A percentile compares a stretch with the other conserved stretches of the same genome.
These are phyloP conservation scores for Shargacucullia verbasci DNA, from an alignment of 2,888 invertebrate species.

Conservation along the genomic window DNA sequence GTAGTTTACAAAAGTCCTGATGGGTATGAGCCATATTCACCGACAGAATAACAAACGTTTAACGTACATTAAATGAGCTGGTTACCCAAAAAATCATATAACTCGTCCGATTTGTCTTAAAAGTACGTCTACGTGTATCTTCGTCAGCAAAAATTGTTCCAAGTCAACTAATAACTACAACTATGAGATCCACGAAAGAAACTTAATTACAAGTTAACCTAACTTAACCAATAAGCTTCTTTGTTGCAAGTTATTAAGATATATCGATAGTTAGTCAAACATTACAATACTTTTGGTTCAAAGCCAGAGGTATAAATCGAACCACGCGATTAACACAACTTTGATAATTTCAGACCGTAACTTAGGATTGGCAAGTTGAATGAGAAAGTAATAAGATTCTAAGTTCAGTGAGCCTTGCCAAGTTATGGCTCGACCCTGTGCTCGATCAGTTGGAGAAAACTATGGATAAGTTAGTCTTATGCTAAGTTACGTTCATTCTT, in stretches of 20 bases:
- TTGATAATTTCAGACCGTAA: slow-evolving; percentile 16
- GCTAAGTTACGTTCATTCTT: slow-evolving; percentile 12
- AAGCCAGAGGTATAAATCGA: not conserved
- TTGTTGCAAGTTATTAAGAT: not conserved
- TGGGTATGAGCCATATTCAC: no score
- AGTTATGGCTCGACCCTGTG: slow-evolving; percentile 18
- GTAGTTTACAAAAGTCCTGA: no score
- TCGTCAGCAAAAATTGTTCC: no score
- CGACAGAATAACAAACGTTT: no score
- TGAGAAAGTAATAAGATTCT: slow-evolving; percentile 30
- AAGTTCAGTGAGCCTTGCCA: slow-evolving; percentile 17
- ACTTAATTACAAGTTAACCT: no score
- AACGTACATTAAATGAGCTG: no score
- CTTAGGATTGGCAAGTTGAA: slow-evolving; percentile 18
- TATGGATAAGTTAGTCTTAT: slow-evolving; percentile 21
- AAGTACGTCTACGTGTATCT: no score
- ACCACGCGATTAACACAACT: slow-evolving; percentile 12
- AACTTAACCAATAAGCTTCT: not conserved
- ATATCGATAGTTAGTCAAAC: slow-evolving; percentile 1
- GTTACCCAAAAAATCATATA: no score
- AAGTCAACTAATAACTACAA: no score
- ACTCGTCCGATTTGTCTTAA: no score
- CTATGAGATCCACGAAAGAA: no score
- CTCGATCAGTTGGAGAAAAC: slow-evolving; percentile 20
- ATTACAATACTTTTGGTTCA: not conserved